phyloP scores from a whole-genome alignment of 1,140 invertebrate species.

The Papilio machaon region DNA sequence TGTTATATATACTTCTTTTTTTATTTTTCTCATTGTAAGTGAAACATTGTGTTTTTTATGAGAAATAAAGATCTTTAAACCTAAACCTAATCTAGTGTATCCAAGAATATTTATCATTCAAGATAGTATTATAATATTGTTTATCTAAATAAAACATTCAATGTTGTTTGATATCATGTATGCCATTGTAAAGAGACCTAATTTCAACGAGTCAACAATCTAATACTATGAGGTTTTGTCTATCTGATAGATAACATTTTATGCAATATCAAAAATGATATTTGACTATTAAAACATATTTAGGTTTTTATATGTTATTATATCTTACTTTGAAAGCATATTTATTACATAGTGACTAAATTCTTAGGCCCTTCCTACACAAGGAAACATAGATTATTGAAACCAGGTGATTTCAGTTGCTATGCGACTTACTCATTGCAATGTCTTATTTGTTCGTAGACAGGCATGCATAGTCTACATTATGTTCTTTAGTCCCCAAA shows the following conservation, averaged over 20 bases:
- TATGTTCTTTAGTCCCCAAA: no score
- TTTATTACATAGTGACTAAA: neutral
- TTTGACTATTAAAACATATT: neutral
- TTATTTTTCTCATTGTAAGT: no score
- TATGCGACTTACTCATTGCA: no score
- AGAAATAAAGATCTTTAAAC: no score
- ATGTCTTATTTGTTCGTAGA: no score
- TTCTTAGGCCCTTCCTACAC: neutral
- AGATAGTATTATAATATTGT: neutral
- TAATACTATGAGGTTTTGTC: neutral
- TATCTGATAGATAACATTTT: neutral
- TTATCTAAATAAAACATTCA: conserved; percentile 12
- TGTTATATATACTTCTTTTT: no score
- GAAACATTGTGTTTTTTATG: no score
- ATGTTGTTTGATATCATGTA: neutral
- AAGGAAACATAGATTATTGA: neutral
- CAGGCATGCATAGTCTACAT: no score
- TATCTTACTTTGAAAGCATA: neutral
- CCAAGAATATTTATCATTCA: neutral
- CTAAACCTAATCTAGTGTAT: neutral
- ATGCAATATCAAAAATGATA: neutral
- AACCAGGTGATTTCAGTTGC: no score
- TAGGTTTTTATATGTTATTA: neutral
- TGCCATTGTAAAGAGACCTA: neutral
- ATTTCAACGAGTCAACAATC: neutral